Conservation (phyloP, 53 echinoderm and acorn worm genomes). For the Henricia sp. region DNA sequence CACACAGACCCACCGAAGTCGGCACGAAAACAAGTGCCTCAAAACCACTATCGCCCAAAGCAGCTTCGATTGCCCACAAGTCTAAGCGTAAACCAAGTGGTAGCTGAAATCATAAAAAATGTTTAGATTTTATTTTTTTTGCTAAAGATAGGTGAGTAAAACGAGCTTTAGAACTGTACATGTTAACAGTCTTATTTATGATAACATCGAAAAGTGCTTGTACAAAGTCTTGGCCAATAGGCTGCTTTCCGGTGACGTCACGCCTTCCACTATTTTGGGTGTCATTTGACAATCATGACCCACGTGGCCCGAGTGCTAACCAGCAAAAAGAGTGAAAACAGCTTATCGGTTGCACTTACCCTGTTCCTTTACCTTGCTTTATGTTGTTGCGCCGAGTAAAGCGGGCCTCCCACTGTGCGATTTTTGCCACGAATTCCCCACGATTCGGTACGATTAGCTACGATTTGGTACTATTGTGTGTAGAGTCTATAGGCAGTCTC, state of each 20-base stretch:
- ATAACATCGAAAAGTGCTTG: not conserved
- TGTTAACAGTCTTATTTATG: not conserved
- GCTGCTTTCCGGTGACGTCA: not conserved
- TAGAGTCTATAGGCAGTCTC: no score
- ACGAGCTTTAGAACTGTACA: slow-evolving; percentile 20
- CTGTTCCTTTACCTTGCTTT: no score
- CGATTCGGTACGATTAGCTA: no score
- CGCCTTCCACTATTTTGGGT: not conserved
- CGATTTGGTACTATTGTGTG: no score
- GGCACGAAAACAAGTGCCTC: slow-evolving; percentile 1
- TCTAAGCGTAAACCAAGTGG: slow-evolving; percentile 24
- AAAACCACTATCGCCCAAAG: slow-evolving; percentile 43
- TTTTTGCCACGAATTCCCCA: no score
- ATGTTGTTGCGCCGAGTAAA: no score
- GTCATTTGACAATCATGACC: not conserved
- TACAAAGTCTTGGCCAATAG: not conserved
- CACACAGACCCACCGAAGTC: slow-evolving; percentile 23
- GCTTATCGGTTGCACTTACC: no score
- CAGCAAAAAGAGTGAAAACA: no score
- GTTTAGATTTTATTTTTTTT: not conserved
- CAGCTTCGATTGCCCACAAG: slow-evolving; percentile 27
- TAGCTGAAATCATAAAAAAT: slow-evolving; percentile 7
- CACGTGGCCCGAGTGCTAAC: not conserved
- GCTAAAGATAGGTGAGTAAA: not conserved
- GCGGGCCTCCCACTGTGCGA: no score